Base-by-base conservation (phyloP, 2,113 vertebrate species). In the Gasterosteus aculeatus region DNA sequence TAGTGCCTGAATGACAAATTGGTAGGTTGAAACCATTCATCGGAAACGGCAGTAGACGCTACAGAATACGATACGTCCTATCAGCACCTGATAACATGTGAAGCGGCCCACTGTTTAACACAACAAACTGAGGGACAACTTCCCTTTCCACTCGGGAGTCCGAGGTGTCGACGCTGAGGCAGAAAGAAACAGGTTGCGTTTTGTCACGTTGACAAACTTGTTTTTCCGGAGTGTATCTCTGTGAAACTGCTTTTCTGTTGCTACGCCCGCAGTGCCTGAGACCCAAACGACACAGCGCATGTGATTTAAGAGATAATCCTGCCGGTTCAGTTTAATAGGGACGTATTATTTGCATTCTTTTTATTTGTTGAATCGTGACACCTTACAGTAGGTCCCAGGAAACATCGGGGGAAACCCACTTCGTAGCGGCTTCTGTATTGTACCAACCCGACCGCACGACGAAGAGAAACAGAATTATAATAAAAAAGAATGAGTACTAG, bases 151-250 rank as follows among this genome's bases (percentile, higher is more conserved):
- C 35, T n/a, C 12, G 46, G 53, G 60, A 65, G 29, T 14, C 51
- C 33, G 54, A 51, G 46, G 15, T 75, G 66, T 61, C 67, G 62
- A 16, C 68, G 66, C 18, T 2, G 35, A 68, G 61, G n/a, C 7
- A n/a, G 62, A 85, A 69, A 70, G 58, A 77, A 84, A 68, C 79
- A 11, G 60, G 61, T 77, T 67, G 14, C 69, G 59, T n/a, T 2
- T 70, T 8, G 54, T 72, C 42, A 18, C 16, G 68, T 78, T 18
- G 79, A 85, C 66, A 83, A 87, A 91, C 87, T 9, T 0, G 85
- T 87, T 89, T 85, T 82, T 86, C 87, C 53, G 61, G 80, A 70
- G 31, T 57, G 31, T 12, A 0, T 74, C 3, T 33, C 49, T 66
- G 53, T 58, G 15, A 80, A 75, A 81, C 75, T 75, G 79, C 3